These are phyloP conservation scores for Caenorhabditis sp. DNA, from an alignment of 2,888 invertebrate genomes.

Conservation along the genomic window DNA sequence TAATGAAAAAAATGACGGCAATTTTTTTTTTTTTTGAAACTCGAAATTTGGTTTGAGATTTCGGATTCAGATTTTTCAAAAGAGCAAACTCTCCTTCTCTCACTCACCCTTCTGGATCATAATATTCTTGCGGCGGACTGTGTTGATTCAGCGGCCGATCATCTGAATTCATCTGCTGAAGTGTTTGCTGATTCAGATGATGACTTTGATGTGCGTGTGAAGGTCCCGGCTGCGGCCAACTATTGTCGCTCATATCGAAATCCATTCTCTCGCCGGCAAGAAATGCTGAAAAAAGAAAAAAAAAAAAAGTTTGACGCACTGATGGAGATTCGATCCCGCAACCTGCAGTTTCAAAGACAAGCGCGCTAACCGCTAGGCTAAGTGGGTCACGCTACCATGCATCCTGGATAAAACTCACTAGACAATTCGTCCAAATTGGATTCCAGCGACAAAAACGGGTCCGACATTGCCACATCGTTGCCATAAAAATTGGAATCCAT, in stretches of 20 bases:
- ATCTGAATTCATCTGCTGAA: not conserved
- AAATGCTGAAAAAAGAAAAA: not conserved
- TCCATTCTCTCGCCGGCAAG: conserved; percentile 12
- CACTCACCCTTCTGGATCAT: conserved; percentile 38
- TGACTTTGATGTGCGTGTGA: conserved; percentile 10
- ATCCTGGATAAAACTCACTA: conserved; percentile 20
- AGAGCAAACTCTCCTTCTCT: too few species aligned
- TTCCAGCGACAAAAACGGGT: conserved; percentile 65
- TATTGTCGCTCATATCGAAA: conserved; percentile 27
- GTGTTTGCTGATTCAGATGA: not conserved
- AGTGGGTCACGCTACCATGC: too few species aligned
- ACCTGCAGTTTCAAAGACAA: not conserved
- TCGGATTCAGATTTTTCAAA: too few species aligned
- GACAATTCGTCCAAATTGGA: conserved; percentile 63
- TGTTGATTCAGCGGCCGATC: conserved; percentile 30
- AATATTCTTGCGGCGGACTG: conserved; percentile 51
- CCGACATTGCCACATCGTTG: conserved; percentile 46
- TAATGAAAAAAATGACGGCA: too few species aligned
- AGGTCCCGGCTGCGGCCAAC: conserved; percentile 31
- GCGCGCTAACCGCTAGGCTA: too few species aligned
- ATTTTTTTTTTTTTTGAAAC: too few species aligned
- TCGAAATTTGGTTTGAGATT: too few species aligned
- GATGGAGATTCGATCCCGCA: too few species aligned
- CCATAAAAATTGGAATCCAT: not conserved
- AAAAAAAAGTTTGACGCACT: not conserved